A percentile compares a stretch with the other conserved stretches of the same genome.
These are phyloP conservation scores for Bujurquina vittata DNA, from an alignment of 2,113 vertebrate genomes.

Conservation along the genomic window DNA sequence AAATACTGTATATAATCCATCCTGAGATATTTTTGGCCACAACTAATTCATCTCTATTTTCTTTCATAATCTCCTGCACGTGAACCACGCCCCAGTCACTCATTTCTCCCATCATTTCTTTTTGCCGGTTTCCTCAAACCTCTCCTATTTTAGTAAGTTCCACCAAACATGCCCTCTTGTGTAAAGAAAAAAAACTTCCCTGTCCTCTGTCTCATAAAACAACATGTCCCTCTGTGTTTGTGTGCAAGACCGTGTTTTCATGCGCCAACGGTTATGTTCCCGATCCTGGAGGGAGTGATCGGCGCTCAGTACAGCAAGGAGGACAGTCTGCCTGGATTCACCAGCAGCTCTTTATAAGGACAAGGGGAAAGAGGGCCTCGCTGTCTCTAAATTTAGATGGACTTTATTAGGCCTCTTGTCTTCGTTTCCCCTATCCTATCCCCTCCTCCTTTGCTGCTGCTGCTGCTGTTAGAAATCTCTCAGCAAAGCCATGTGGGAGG, in stretches of 20 bases:
- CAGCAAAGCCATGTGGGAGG: constrained; percentile 69
- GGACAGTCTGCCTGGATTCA: constrained; percentile 64
- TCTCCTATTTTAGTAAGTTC: constrained; percentile 81
- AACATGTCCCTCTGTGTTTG: constrained; percentile 36
- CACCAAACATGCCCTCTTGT: constrained; percentile 47
- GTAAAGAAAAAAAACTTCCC: constrained; percentile 54
- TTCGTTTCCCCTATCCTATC: constrained; percentile 35
- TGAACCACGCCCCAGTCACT: constrained; percentile 24
- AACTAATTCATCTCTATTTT: constrained; percentile 18
- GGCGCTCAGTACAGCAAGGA: constrained; percentile 39
- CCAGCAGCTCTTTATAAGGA: constrained; percentile 84
- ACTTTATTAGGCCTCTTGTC: constrained; percentile 79
- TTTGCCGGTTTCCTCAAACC: constrained; percentile 50
- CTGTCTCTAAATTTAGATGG: constrained; percentile 81
- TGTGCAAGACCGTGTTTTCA: constrained; percentile 47
- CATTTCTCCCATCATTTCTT: constrained; percentile 41
- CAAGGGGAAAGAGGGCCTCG: constrained; percentile 67
- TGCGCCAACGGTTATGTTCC: constrained; percentile 55
- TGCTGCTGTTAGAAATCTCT: constrained; percentile 67
- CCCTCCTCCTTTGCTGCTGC: constrained; percentile 45
- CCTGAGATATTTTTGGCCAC: constrained; percentile 41
- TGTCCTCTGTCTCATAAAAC: constrained; percentile 47
- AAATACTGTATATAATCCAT: constrained; percentile 26
- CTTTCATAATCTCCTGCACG: constrained; percentile 37
- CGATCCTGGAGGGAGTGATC: constrained; percentile 66